Conservation (phyloP, 1,140 invertebrate species). For the Apocrypta bakeri region DNA sequence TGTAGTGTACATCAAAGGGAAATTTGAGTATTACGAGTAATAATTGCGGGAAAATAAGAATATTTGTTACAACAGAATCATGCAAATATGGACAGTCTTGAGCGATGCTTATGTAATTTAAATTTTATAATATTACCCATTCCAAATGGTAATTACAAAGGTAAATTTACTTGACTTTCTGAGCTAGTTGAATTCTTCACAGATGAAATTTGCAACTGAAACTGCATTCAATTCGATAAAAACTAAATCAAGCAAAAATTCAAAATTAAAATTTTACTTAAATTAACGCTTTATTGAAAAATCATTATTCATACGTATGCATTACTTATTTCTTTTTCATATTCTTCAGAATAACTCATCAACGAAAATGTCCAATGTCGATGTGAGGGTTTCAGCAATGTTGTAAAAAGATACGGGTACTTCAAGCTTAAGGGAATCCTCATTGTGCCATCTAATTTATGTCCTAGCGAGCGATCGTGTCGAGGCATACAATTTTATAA, state of each 20-base stretch:
- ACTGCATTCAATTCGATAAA: neutral
- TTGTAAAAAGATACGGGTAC: conserved; percentile 40
- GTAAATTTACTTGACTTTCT: neutral
- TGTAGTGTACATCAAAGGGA: conserved; percentile 28
- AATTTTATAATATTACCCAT: neutral
- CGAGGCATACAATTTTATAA: conserved; percentile 9
- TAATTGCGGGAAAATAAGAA: conserved; percentile 5
- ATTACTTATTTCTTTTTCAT: neutral
- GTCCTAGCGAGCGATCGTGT: conserved; percentile 24
- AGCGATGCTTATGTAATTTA: neutral
- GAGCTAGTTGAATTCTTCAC: neutral
- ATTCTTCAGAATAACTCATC: neutral
- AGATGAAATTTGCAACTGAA: neutral
- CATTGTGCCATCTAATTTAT: conserved; percentile 48
- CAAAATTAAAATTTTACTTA: neutral
- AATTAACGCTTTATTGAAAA: no score
- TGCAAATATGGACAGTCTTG: conserved; percentile 22
- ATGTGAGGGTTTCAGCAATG: conserved; percentile 15
- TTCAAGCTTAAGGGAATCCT: conserved; percentile 42
- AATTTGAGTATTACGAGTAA: conserved; percentile 37
- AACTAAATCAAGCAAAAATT: neutral
- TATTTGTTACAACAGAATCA: neutral
- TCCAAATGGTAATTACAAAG: neutral
- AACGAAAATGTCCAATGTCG: conserved; percentile 26
- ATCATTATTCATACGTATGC: neutral